phyloP scores from a whole-genome alignment of 2,113 vertebrate genomes.

The Laterallus jamaicensis region DNA sequence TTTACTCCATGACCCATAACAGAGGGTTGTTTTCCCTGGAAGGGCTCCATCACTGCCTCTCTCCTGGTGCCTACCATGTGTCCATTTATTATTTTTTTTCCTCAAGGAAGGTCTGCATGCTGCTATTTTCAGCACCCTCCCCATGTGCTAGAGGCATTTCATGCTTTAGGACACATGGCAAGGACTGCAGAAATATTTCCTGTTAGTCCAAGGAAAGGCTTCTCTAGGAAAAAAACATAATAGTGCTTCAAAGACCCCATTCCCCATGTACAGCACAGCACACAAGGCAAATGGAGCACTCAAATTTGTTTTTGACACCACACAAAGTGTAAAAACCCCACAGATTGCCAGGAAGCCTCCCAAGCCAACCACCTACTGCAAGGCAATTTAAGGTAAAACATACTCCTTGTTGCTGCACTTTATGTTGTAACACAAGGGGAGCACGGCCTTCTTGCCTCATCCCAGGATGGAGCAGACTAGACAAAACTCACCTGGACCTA shows the following conservation, averaged over 20 bases:
- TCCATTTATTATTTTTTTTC: background rate
- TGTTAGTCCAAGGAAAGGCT: background rate
- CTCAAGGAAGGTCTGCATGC: background rate
- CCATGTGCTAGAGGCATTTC: constrained; percentile 51
- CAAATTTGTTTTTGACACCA: background rate
- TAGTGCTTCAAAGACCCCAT: background rate
- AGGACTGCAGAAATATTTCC: constrained; percentile 61
- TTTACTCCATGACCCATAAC: constrained; percentile 47
- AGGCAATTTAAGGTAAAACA: background rate
- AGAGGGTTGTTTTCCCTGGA: constrained; percentile 60
- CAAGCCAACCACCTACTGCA: background rate
- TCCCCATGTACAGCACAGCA: background rate
- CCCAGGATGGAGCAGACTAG: background rate
- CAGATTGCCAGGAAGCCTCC: background rate
- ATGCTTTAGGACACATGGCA: constrained; percentile 17
- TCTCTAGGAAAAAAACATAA: background rate
- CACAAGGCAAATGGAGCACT: background rate
- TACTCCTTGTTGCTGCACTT: background rate
- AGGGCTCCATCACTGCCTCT: constrained; percentile 47
- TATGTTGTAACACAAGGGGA: background rate
- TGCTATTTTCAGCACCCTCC: constrained; percentile 44
- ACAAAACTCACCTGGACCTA: background rate
- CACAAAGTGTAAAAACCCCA: background rate
- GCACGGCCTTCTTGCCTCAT: rapidly evolving
- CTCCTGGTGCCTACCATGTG: constrained; percentile 56